These are phyloP conservation scores for Trypoxylon attenuatum DNA, from an alignment of 2,888 invertebrate genomes.

Conservation along the genomic window DNA sequence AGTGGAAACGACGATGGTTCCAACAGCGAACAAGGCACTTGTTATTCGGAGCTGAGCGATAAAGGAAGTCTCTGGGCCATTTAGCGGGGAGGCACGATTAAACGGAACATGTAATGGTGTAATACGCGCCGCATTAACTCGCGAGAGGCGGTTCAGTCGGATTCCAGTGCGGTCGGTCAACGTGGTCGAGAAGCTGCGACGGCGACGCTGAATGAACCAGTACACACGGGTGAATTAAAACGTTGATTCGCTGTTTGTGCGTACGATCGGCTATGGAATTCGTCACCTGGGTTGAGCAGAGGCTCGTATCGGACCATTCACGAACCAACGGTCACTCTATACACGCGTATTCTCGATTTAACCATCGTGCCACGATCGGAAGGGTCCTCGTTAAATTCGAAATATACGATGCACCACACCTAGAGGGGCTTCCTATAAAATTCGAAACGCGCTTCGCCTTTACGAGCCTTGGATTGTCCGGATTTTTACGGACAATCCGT, in stretches of 20 bases:
- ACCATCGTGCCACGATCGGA: not conserved
- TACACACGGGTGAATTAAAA: constrained; percentile 52
- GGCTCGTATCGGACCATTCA: constrained; percentile 7
- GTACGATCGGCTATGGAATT: constrained; percentile 38
- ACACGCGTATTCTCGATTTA: not conserved
- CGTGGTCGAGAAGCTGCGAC: constrained; percentile 1
- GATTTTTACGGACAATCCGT: not conserved
- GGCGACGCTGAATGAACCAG: too few species aligned
- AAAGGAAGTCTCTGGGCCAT: constrained; percentile 48
- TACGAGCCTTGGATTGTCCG: not conserved
- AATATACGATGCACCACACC: not conserved
- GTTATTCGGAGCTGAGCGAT: constrained; percentile 37
- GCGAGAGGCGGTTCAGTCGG: constrained; percentile 62
- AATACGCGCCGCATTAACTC: constrained; percentile 57
- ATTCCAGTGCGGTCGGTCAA: constrained; percentile 62
- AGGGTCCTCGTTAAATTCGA: not conserved
- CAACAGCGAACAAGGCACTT: not conserved
- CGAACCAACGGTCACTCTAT: not conserved
- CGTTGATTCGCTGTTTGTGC: constrained; percentile 31
- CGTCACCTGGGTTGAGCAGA: constrained; percentile 25
- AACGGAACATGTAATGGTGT: constrained; percentile 64
- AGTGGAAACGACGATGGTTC: not conserved
- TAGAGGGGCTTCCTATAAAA: not conserved
- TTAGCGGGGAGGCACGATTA: constrained; percentile 57
- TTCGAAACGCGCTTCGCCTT: not conserved